Percentiles rank a stretch among this genome's conserved stretches.
Conservation (phyloP, 2,797 vertebrate genomes). For the Graptemys geographica region DNA sequence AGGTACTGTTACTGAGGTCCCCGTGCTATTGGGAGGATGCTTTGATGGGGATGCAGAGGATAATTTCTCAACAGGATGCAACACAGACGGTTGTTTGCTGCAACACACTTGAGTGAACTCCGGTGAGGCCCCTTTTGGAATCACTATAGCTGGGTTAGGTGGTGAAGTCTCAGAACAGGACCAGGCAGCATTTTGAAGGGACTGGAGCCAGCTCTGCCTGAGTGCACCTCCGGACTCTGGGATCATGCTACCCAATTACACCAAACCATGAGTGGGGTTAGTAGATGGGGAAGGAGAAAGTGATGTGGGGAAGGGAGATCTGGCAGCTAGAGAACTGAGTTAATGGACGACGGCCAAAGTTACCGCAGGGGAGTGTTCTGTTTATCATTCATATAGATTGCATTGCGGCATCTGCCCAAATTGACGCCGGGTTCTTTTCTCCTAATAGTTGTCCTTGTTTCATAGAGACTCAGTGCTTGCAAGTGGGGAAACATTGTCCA, state of each 20-base stretch:
- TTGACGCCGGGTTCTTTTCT: not conserved
- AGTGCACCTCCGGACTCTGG: not conserved
- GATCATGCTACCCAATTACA: not conserved
- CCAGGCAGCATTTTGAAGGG: not conserved
- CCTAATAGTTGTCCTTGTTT: not conserved
- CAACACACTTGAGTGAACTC: not conserved
- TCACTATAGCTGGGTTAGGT: not conserved
- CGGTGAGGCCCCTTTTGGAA: not conserved
- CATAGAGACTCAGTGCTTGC: not conserved
- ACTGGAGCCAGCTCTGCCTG: not conserved
- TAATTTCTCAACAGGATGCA: not conserved
- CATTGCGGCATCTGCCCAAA: not conserved
- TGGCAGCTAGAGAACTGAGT: not conserved
- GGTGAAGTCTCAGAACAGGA: not conserved
- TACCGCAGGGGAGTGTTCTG: not conserved
- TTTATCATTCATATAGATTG: not conserved
- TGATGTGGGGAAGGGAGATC: not conserved
- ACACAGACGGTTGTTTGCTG: not conserved
- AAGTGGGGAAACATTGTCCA: not conserved
- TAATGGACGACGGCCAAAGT: not conserved
- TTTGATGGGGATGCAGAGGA: not conserved
- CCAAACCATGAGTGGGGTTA: not conserved
- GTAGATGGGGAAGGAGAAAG: not conserved
- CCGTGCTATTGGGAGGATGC: not conserved
- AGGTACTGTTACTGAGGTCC: not conserved